Base-by-base conservation (phyloP, 2,797 vertebrate genomes). In the Hydrolagus colliei region DNA sequence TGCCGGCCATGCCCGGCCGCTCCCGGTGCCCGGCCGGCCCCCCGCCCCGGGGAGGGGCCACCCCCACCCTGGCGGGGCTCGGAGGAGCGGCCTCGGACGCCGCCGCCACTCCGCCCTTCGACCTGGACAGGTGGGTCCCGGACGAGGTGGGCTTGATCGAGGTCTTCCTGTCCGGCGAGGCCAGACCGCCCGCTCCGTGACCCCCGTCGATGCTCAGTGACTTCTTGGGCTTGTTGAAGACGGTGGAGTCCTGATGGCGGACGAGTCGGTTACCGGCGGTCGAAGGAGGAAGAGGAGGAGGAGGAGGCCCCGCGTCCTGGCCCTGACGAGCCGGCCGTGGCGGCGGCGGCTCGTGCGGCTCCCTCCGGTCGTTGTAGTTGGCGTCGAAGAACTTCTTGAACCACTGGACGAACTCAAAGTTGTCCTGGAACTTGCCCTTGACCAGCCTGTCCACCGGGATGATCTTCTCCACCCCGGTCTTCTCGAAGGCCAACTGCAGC, bases 401-500 rank as follows among this genome's bases (percentile, higher is more conserved):
- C 78, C 78, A 82, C 78, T 82, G 78, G 2, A 82, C 62, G 61
- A 82, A 82, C 78, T 82, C 78, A 13, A 82, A 82, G 63, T 82
- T 82, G 14, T 82, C 78, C 78, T 82, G 78, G 22, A 82, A 82
- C 78, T 32, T 82, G 78, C 78, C 78, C 0, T 82, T 82, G 22
- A 18, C 67, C 62, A 82, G 63, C 27, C 18, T 82, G 78, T 82
- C 78, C 63, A 82, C 78, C 63, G 78, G 22, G 22, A 82, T 67
- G 62, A 82, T 67, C 27, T 97, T 98, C 92, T 98, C 97, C 27
- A 99, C 97, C 22, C 92, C 95, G 96, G 97, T 98, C 91, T 95
- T 96, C 93, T 98, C 98, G 93, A 98, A 99, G 27, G 96, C 93
- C 0, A 95, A 96, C 92, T 99, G 97, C 87, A 98, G 91, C 90